Evolutionary conservation across 2,113 vertebrate species (phyloP), one percentile per base, ranked within the genome.

Genomic region (Hymenochirus boettgeri): DNA sequence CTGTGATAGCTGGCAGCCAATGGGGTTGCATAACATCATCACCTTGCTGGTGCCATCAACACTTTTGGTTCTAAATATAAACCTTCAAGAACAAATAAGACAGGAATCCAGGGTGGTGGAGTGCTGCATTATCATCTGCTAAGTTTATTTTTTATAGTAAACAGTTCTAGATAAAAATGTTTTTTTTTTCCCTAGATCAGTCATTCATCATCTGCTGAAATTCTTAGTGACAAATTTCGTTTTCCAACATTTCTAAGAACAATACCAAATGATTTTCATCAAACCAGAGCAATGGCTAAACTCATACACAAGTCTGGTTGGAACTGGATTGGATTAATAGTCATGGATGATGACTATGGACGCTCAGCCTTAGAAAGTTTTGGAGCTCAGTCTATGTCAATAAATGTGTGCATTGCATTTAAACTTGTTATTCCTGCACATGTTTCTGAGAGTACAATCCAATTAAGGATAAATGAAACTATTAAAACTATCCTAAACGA

Each of bases 211-310:
- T 90, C 91, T 5, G 89, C 92, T 58, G 80, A 83, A 74, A 91
- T 89, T 70, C 80, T 96, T 59, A 95, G 92, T 76, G 92, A 94
- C 75, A 95, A 94, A 82, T 77, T 65, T 48, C 83, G 83, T 26
- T 96, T 93, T 72, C 93, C 93, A 61, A 84, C 86, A 69, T 93
- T 96, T 79, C 78, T 93, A 75, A 83, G 88, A 60, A 96, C 92
- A 3, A 78, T 93, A 21, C 91, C 94, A 9, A 93, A 83, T 54
- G 91, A 94, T 56, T 62, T 79, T 57, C 81, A 92, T 61, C 91
- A 95, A 79, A 95, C 88, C 1, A 85, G 79, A 71, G 93, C 89
- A 69, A 95, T 96, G 89, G 82, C 77, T 19, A 85, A 60, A 48
- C 79, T 96, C 62, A 88, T 95, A 67, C 74, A 69, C 52, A 71